Percentiles rank a stretch among this genome's conserved stretches.
Evolutionary conservation across 2,888 invertebrate species (phyloP).

Genomic region (Orthonychiurus folsomi): DNA sequence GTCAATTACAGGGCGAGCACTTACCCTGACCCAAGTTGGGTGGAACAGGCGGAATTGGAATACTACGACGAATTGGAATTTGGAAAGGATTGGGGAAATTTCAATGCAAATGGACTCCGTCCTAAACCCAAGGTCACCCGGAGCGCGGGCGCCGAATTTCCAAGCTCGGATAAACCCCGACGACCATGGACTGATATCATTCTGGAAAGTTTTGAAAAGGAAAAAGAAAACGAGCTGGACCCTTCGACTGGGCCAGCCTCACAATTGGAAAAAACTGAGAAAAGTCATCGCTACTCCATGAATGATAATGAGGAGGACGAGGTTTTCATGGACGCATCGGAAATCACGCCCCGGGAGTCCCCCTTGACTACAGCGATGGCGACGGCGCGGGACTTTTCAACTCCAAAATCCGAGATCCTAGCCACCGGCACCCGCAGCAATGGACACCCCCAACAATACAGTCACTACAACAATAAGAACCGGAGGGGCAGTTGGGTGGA

Average conservation of each 20-base stretch:
- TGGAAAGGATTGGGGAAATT: neutral
- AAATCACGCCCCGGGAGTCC: constrained; percentile 5
- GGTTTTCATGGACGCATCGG: constrained; percentile 33
- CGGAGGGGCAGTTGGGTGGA: constrained; percentile 37
- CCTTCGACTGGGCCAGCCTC: constrained; percentile 17
- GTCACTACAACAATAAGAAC: constrained; percentile 14
- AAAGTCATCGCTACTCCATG: neutral
- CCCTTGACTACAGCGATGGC: neutral
- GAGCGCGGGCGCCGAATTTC: neutral
- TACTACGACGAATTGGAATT: neutral
- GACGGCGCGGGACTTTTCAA: neutral
- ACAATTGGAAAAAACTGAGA: constrained; percentile 13
- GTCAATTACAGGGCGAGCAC: constrained; percentile 13
- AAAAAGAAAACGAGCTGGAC: constrained; percentile 27
- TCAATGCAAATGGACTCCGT: neutral
- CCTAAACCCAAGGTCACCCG: neutral
- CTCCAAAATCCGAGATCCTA: neutral
- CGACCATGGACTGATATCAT: constrained; percentile 40
- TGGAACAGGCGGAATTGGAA: constrained; percentile 24
- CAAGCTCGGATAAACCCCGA: constrained; percentile 15
- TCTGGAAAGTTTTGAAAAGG: constrained; percentile 38
- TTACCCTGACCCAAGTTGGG: constrained; percentile 38
- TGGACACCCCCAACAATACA: neutral
- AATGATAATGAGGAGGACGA: constrained; percentile 29
- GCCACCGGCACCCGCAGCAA: too few species aligned